phyloP scores from a whole-genome alignment of 1,140 invertebrate genomes.

The Drosophila biarmipes region DNA sequence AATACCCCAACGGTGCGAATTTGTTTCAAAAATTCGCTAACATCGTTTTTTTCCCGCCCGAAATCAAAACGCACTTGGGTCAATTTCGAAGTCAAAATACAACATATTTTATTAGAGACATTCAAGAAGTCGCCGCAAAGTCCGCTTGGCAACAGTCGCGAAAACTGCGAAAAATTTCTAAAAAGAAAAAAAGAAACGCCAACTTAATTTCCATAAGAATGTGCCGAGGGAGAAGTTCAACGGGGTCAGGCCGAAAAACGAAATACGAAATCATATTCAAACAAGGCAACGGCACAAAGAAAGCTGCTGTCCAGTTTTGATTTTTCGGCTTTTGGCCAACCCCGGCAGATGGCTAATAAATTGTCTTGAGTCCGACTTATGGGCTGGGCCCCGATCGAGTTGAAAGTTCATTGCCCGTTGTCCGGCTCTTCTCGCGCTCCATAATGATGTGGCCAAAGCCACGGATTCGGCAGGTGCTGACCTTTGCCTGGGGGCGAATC shows the following conservation, averaged over 20 bases:
- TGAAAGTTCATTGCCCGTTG: constrained; percentile 74
- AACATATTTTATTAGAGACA: constrained; percentile 19
- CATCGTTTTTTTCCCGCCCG: neutral
- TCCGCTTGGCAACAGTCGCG: constrained; percentile 52
- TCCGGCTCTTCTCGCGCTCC: constrained; percentile 27
- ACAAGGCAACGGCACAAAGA: constrained; percentile 39
- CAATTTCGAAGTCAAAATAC: constrained; percentile 16
- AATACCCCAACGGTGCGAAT: constrained; percentile 2
- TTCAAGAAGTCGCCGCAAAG: constrained; percentile 15
- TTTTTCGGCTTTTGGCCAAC: constrained; percentile 2
- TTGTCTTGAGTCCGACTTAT: constrained; percentile 48
- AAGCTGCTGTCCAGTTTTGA: constrained; percentile 31
- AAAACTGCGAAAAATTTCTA: constrained; percentile 13
- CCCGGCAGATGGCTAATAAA: constrained; percentile 58
- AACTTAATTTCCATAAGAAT: constrained; percentile 70
- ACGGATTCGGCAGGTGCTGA: constrained; percentile 44
- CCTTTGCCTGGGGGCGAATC: constrained; percentile 7
- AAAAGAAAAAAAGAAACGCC: constrained; percentile 24
- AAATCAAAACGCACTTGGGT: constrained; percentile 25
- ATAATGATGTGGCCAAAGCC: constrained; percentile 61
- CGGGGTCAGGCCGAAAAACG: constrained; percentile 53
- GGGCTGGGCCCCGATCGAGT: constrained; percentile 32
- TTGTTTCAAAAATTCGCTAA: neutral
- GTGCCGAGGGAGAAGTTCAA: constrained; percentile 56
- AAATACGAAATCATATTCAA: constrained; percentile 39